Evolutionary conservation across 2,888 invertebrate genomes (phyloP).

Genomic region (Cerceris ruficornis): DNA sequence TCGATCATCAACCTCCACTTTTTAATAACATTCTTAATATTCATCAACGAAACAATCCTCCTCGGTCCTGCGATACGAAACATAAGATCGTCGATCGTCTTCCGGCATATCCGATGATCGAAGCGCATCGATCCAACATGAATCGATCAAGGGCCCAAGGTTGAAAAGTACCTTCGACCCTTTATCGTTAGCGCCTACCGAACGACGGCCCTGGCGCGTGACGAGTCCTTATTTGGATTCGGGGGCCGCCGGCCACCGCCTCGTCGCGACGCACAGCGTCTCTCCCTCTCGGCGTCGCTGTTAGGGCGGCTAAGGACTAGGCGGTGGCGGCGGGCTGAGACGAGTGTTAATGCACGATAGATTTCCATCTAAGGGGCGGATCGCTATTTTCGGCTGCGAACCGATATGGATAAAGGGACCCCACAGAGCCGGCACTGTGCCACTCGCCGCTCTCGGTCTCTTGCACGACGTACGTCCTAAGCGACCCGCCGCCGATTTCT

Average conservation of each 20-base stretch:
- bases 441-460: slow-evolving; percentile 79
- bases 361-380: slow-evolving; percentile 81
- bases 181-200: slow-evolving; percentile 38
- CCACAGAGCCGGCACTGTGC: slow-evolving; percentile 77
- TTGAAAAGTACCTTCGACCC: slow-evolving; percentile 32
- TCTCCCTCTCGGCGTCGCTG: slow-evolving; percentile 59
- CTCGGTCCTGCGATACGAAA: too few relatives aligned
- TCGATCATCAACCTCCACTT: too few relatives aligned
- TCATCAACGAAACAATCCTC: too few relatives aligned
- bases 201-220: slow-evolving; percentile 58
- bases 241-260: slow-evolving; percentile 73
- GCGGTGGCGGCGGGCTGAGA: slow-evolving; percentile 53
- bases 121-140: background rate
- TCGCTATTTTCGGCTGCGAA: slow-evolving; percentile 79
- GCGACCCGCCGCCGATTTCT: slow-evolving; percentile 57
- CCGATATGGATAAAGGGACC: slow-evolving; percentile 82
- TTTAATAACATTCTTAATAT: too few relatives aligned
- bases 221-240: slow-evolving; percentile 79
- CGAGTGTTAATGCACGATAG: slow-evolving; percentile 70
- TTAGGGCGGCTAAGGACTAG: slow-evolving; percentile 75
- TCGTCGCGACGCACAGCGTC: slow-evolving; percentile 68
- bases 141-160: background rate
- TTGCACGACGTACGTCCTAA: slow-evolving; percentile 75
- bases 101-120: too few relatives aligned
- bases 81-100: too few relatives aligned